Evolutionary conservation across 2,888 invertebrate genomes (phyloP).

Genomic region (Byasa hedistus): DNA sequence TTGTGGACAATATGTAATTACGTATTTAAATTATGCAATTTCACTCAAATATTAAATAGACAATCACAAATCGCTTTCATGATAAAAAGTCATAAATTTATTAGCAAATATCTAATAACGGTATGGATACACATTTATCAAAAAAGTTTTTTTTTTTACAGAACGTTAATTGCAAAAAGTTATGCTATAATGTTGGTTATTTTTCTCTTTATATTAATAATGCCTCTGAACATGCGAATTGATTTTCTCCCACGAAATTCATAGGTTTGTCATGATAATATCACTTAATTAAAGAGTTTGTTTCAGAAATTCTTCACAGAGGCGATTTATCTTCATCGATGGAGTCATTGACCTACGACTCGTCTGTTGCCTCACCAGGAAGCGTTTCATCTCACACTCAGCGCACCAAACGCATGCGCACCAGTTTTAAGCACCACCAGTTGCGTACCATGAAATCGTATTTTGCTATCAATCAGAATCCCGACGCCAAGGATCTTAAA

Average conservation of each 20-base stretch:
- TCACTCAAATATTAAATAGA: no score
- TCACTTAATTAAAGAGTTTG: slow-evolving; percentile 35
- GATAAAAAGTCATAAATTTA: no score
- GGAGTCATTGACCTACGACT: slow-evolving; percentile 88
- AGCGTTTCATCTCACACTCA: slow-evolving; percentile 80
- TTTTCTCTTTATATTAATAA: no score
- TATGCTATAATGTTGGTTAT: no score
- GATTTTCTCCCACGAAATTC: neutral
- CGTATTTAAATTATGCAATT: no score
- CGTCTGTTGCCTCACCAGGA: slow-evolving; percentile 85
- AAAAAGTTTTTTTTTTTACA: no score
- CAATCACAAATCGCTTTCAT: no score
- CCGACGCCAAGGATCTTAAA: slow-evolving; percentile 99
- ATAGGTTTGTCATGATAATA: neutral
- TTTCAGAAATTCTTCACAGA: slow-evolving; percentile 86
- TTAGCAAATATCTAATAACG: no score
- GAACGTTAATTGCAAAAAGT: no score
- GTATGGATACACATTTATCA: no score
- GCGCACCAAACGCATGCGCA: slow-evolving; percentile 97
- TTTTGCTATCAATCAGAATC: slow-evolving; percentile 99
- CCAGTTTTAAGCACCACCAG: slow-evolving; percentile 99
- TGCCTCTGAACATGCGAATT: neutral
- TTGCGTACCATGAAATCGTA: slow-evolving; percentile 99
- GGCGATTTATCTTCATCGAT: slow-evolving; percentile 87
- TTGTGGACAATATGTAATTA: no score